Evolutionary conservation across 2,113 vertebrate genomes (phyloP).

Genomic region (Sula dactylatra): DNA sequence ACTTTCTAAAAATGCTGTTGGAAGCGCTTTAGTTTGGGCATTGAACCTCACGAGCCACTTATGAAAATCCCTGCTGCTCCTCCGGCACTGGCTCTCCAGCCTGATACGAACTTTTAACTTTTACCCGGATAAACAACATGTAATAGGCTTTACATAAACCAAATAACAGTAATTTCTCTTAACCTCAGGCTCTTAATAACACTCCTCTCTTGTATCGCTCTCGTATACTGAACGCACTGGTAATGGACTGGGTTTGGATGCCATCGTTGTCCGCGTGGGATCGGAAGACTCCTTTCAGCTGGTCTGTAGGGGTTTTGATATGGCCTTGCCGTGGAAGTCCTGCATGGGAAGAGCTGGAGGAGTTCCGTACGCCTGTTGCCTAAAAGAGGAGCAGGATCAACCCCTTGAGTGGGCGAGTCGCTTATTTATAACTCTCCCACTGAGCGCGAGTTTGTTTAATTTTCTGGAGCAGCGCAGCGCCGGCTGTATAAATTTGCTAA

Average conservation of each 20-base stretch:
- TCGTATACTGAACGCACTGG: neutral
- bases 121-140: neutral
- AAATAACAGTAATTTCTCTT: slow-evolving; percentile 14
- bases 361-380: neutral
- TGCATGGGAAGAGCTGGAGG: neutral
- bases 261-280: accelerated
- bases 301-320: accelerated
- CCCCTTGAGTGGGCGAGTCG: neutral
- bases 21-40: neutral
- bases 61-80: neutral
- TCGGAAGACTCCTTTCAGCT: neutral
- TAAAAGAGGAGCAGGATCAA: neutral
- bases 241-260: neutral
- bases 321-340: neutral
- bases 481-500: slow-evolving; percentile 12
- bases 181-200: neutral
- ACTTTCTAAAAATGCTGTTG: neutral
- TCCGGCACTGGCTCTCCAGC: neutral
- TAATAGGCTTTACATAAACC: neutral
- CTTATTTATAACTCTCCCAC: slow-evolving; percentile 46
- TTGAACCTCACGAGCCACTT: neutral
- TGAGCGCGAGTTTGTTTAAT: slow-evolving; percentile 21
- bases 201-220: neutral
- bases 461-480: slow-evolving; percentile 3
- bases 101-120: neutral